phyloP scores from a whole-genome alignment of 2,113 vertebrate genomes.

The Hassar affinis region DNA sequence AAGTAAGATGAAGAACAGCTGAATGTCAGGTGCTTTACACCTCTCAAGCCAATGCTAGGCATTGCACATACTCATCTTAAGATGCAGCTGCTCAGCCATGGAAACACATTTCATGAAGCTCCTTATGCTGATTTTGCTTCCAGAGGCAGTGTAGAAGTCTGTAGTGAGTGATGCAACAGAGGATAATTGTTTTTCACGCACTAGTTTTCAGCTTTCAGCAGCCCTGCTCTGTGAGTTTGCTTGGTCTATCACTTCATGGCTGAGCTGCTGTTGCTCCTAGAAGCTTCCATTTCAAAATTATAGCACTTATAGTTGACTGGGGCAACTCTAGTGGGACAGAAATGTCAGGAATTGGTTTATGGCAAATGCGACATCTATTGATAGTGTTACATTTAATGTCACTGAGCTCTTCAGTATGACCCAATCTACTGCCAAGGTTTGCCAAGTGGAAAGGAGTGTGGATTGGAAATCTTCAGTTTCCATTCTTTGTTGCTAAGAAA shows the following conservation, averaged over 20 bases:
- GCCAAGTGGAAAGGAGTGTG: no score
- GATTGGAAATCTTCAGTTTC: not conserved
- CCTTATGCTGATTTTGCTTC: not conserved
- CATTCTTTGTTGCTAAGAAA: not conserved
- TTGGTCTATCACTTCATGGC: not conserved
- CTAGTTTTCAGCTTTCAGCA: no score
- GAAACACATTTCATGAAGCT: not conserved
- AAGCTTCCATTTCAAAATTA: not conserved
- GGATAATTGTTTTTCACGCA: no score
- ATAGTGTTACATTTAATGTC: not conserved
- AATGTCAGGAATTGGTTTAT: not conserved
- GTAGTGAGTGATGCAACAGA: no score
- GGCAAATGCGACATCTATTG: not conserved
- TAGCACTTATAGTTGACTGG: not conserved
- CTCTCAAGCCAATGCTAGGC: no score
- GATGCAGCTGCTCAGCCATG: not conserved
- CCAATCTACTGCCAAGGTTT: not conserved
- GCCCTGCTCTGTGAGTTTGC: not conserved
- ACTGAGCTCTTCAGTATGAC: not conserved
- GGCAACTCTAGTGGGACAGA: not conserved
- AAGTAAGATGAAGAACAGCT: not conserved
- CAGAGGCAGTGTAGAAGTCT: no score
- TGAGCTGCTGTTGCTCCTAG: not conserved
- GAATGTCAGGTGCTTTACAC: no score
- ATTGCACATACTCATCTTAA: not conserved